A percentile compares a stretch with the other conserved stretches of the same genome.
These are phyloP conservation scores for Bellardia bayeri DNA, from an alignment of 2,888 invertebrate genomes.

Conservation along the genomic window DNA sequence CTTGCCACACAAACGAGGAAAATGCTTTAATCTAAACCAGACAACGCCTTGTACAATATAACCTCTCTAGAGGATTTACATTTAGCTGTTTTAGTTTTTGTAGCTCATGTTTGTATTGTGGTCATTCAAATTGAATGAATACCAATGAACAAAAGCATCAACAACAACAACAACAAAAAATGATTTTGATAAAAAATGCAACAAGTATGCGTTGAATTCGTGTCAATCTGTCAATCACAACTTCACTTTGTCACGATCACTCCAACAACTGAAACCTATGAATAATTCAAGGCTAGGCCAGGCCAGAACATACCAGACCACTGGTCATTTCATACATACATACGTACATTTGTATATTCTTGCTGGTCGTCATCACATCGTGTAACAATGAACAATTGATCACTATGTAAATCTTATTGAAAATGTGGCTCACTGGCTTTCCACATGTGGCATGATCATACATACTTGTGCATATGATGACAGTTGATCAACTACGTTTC, in stretches of 20 bases:
- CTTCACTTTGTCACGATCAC: slow-evolving; percentile 76
- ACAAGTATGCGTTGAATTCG: slow-evolving; percentile 71
- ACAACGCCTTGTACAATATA: slow-evolving; percentile 33
- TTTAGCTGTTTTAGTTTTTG: slow-evolving; percentile 48
- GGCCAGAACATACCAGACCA: slow-evolving; percentile 21
- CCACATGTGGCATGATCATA: slow-evolving; percentile 63
- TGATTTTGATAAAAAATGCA: slow-evolving; percentile 63
- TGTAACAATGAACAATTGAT: slow-evolving; percentile 69
- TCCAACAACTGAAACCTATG: slow-evolving; percentile 73
- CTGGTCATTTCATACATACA: slow-evolving; percentile 39
- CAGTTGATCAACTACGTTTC: slow-evolving; percentile 58
- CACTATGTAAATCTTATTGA: slow-evolving; percentile 67
- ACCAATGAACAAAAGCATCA: slow-evolving; percentile 20
- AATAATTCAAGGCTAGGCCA: slow-evolving; percentile 74
- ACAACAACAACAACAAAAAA: slow-evolving; percentile 16
- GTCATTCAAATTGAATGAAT: slow-evolving; percentile 67
- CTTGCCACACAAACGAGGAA: slow-evolving; percentile 29
- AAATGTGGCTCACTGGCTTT: slow-evolving; percentile 46
- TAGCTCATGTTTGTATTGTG: slow-evolving; percentile 36
- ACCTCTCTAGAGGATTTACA: slow-evolving; percentile 59
- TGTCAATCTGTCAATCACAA: slow-evolving; percentile 75
- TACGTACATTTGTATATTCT: not conserved
- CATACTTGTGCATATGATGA: slow-evolving; percentile 56
- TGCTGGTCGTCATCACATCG: slow-evolving; percentile 40
- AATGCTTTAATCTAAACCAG: slow-evolving; percentile 61